Base-by-base conservation (phyloP, 2,888 invertebrate species). In the Heliconius hortense region DNA sequence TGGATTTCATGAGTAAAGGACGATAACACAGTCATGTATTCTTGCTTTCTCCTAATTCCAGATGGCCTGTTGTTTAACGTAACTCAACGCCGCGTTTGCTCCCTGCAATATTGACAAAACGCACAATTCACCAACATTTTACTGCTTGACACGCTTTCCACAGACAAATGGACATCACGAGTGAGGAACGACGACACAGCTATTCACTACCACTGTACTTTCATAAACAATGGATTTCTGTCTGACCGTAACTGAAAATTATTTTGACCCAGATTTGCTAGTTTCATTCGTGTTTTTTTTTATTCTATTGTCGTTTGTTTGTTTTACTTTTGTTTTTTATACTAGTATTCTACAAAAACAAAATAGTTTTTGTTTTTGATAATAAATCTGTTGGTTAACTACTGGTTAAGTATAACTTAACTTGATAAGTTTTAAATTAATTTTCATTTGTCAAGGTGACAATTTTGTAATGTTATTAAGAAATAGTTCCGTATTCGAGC, bases 181-280 rank as follows among this genome's bases (percentile, higher is more conserved):
- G 43, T 75, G 74, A 75, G 53, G 59, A 11, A 75, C 64, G 74
- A 56, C 62, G 63, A 74, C 74, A 74, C 70, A 53, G 26, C 74
- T 70, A 70, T 74, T 53, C 70, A 74, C 70, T 74, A 53, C 31
- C 35, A 69, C 53, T 4, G 31, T 53, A 66, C 53, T 68, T 68
- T 56, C 56, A 69, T 69, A 43, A 43, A 69, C 69, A 56, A 69
- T 69, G 56, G 69, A 35, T n/a, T 56, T 56, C 31, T 56, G 31
- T 69, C n/a, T 8, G n/a, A n/a, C 69, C 56, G 69, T 66, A 56
- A 35, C 31, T 56, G 69, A 31, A 56, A 69, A 56, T 15, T 56
- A 69, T 56, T 66, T 31, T 69, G 69, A 69, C 69, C 56, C 31
- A 69, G 28, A 56, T 69, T 68, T 56, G 15, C 21, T 66, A 24